Evolutionary conservation across 2,888 invertebrate genomes (phyloP).

Genomic region (Pelosia muscerda): DNA sequence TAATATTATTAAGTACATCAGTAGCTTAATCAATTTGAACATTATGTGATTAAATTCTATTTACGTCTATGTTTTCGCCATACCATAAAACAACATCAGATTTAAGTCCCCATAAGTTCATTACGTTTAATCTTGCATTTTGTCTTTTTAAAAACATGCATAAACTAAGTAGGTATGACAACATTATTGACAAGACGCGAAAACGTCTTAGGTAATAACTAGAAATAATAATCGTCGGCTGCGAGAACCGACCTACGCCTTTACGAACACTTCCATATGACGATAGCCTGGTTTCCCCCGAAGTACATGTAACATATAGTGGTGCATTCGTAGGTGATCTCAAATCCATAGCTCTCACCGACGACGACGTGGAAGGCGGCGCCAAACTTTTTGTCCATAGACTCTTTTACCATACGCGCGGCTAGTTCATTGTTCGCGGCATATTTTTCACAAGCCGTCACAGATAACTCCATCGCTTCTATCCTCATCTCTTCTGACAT

Average conservation of each 20-base stretch:
- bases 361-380: constrained; percentile 98
- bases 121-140: background rate
- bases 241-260: constrained; percentile 7
- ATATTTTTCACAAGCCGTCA: constrained; percentile 97
- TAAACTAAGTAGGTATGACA: background rate
- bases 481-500: constrained; percentile 97
- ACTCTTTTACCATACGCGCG: constrained; percentile 97
- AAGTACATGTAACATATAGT: constrained; percentile 96
- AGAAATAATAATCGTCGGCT: background rate
- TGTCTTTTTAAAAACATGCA: background rate
- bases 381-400: constrained; percentile 98
- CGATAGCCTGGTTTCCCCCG: constrained; percentile 95
- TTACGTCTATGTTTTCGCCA: background rate
- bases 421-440: constrained; percentile 95
- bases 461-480: constrained; percentile 96
- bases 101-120: constrained; percentile 1
- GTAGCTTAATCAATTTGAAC: background rate
- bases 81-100: background rate
- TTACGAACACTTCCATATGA: constrained; percentile 95
- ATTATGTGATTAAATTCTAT: background rate
- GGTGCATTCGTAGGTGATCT: constrained; percentile 96
- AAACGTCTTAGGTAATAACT: constrained; percentile 1
- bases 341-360: constrained; percentile 98
- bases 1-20: background rate
- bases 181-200: constrained; percentile 3